Base-by-base conservation (phyloP, 2,113 vertebrate genomes). In the Hemichromis elongatus region DNA sequence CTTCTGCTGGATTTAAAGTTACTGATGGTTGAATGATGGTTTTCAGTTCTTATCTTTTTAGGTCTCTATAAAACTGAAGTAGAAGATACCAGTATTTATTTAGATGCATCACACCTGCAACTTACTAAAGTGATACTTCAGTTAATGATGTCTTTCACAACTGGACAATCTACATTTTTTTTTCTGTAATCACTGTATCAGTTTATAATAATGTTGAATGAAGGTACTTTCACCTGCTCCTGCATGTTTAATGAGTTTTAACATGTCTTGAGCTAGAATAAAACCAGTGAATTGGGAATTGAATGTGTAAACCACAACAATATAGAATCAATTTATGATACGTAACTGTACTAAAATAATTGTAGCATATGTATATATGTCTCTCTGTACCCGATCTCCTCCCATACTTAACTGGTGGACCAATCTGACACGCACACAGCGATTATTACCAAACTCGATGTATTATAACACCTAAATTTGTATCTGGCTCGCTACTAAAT, bases 101-200 rank as follows among this genome's bases (percentile, higher is more conserved):
- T 73, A 50, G 42, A 50, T 30, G 70, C 70, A 75, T 50, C 26
- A n/a, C 45, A 75, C 45, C 45, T 75, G 45, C 70, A 50, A 75
- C 26, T 30, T 50, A 75, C 42, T 75, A 30, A 30, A 73, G 9
- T 75, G 52, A 47, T 75, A 75, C 70, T 30, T 75, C 16, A 30
- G 45, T 16, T 75, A 52, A 50, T 50, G 0, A 50, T 30, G 42
- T 28, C 50, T 52, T 73, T 47, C 68, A 47, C 28, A 16, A 26
- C 40, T 12, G 42, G 42, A 28, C 7, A 30, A n/a, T 75, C 42
- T 50, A 28, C 16, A 50, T 14, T 47, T 73, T 70, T 45, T 52
- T 45, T 30, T 50, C 28, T 50, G 6, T n/a, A 2, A 50, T 52
- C 26, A 52, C 16, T 52, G 68, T 30, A 30, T 33, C 45, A 50